Evolutionary conservation across 2,888 invertebrate genomes (phyloP).

Genomic region (Temnothorax ravouxi): DNA sequence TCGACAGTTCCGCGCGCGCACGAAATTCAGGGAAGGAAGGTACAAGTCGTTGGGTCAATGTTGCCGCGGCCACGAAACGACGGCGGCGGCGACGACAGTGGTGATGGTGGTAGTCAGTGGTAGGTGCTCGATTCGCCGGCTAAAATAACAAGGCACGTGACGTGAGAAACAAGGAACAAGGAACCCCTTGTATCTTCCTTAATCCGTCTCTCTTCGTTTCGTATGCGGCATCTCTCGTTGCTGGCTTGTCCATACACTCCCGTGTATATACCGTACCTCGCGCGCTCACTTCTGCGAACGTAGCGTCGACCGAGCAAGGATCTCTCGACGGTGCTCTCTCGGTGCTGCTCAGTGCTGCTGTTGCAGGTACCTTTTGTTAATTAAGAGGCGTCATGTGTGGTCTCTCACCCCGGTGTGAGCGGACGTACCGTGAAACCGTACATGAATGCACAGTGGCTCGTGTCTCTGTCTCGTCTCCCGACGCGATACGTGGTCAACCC

Average conservation of each 20-base stretch:
- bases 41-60: constrained; percentile 65
- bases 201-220: constrained; percentile 42
- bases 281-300: constrained; percentile 5
- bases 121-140: constrained; percentile 60
- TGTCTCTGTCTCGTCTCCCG: constrained; percentile 58
- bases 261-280: constrained; percentile 10
- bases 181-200: constrained; percentile 77
- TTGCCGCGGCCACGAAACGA: constrained; percentile 65
- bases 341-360: constrained; percentile 30
- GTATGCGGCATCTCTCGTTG: constrained; percentile 64
- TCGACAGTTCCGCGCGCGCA: constrained; percentile 16
- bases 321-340: constrained; percentile 37
- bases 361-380: constrained; percentile 80
- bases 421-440: constrained; percentile 68
- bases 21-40: constrained; percentile 6
- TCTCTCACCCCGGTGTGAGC: constrained; percentile 65
- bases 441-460: constrained; percentile 60
- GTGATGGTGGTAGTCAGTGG: constrained; percentile 46
- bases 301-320: constrained; percentile 45
- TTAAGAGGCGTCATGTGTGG: constrained; percentile 83
- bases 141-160: constrained; percentile 78
- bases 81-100: not conserved
- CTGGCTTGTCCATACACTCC: constrained; percentile 55
- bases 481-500: constrained; percentile 73
- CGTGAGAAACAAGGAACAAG: constrained; percentile 80